Percentiles rank a stretch among this genome's conserved stretches.
These are phyloP conservation scores for Ryuthela nishihirai DNA, from an alignment of 2,888 invertebrate species.

Conservation along the genomic window DNA sequence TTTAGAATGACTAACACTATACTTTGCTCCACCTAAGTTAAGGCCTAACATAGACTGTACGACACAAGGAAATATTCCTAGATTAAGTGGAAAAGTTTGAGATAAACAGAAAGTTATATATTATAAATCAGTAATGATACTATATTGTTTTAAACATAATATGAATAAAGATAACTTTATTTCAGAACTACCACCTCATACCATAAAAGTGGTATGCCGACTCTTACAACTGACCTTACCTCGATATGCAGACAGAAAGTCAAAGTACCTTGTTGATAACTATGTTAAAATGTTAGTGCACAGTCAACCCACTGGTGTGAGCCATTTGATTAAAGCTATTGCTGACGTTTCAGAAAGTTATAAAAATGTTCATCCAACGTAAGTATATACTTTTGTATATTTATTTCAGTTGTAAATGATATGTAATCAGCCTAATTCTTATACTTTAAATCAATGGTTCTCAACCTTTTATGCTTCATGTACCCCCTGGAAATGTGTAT, in stretches of 20 bases:
- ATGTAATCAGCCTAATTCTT: conserved; percentile 12
- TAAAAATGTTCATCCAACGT: conserved; percentile 65
- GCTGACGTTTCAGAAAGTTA: conserved; percentile 62
- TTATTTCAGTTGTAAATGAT: background rate
- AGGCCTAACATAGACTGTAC: no score
- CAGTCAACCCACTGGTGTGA: conserved; percentile 65
- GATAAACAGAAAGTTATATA: no score
- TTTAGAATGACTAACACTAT: no score
- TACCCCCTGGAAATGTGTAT: no score
- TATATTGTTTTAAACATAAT: no score
- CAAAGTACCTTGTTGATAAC: conserved; percentile 68
- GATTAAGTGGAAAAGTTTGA: no score
- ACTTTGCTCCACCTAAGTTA: no score
- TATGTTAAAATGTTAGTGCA: conserved; percentile 64
- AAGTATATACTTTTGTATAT: conserved; percentile 50
- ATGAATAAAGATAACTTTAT: no score
- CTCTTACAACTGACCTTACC: conserved; percentile 70
- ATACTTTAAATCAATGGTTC: no score
- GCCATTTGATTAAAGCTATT: conserved; percentile 64
- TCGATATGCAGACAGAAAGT: conserved; percentile 72
- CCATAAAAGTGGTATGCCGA: conserved; percentile 73
- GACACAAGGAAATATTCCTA: no score
- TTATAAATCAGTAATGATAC: no score
- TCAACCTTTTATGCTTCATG: no score
- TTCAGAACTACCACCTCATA: conserved; percentile 71